Evolutionary conservation across 2,797 vertebrate genomes (phyloP), one percentile per base, ranked within the genome.

Genomic region (Karalla daura): DNA sequence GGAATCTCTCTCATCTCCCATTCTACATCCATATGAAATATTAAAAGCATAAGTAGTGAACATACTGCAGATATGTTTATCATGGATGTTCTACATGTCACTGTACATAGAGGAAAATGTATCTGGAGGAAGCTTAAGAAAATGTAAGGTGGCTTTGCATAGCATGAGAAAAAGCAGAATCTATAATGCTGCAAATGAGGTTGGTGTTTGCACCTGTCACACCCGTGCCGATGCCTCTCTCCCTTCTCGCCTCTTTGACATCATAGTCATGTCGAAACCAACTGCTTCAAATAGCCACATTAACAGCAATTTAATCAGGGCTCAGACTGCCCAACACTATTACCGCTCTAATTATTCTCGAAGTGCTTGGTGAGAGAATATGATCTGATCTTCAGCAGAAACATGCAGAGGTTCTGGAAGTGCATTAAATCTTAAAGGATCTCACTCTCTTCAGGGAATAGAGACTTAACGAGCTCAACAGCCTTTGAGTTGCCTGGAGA

Each of bases 401-500:
- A 84, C 70, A 75, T 15, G 32, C 62, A 32, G 78, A 76, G 71
- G 66, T 84, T 86, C 67, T 78, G 72, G 60, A 85, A 77, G 78
- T 77, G 79, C 79, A 80, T 83, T 76, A 85, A 81, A 88, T 81
- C 87, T 86, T 82, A 78, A 86, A 83, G 79, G 68, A 83, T 56
- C 72, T 84, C 70, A n/a, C 67, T 51, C 80, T 90, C 88, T 91
- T 88, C 41, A 39, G 87, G 87, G 86, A 74, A 88, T 76, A 67
- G 81, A 87, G 86, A 80, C 84, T 86, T 90, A 92, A 93, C 88
- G 70, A 91, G 88, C 86, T 91, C 83, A 86, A 87, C 83, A 81
- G 88, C 88, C 83, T 86, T 82, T 86, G 88, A 91, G 91, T 91
- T 90, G 89, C 91, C 88, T 85, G 82, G 90, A 91, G 88, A 91